Conservation (phyloP, 2,113 vertebrate species). For the Pedetes capensis region DNA sequence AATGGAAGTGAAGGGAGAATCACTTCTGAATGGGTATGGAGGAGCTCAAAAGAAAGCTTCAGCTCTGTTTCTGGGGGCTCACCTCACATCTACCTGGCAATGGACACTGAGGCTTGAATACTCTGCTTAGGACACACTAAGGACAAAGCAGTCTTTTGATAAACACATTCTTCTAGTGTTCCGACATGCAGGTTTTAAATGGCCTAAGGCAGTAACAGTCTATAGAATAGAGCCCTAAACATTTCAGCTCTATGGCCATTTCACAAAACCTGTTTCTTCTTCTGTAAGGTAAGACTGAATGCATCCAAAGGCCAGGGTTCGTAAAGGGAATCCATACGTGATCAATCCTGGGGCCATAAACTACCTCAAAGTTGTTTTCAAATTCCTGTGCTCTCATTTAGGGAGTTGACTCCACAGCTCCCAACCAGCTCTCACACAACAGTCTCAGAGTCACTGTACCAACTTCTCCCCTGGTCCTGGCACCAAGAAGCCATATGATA, state of each 20-base stretch:
- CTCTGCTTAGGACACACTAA: not conserved
- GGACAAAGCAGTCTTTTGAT: not conserved
- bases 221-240: not conserved
- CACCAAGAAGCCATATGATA: not conserved
- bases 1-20: not conserved
- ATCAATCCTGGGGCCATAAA: not conserved
- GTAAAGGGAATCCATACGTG: not conserved
- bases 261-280: not conserved
- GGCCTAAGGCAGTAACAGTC: not conserved
- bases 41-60: not conserved
- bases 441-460: not conserved
- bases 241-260: not conserved
- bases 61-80: not conserved
- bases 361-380: not conserved
- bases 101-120: not conserved
- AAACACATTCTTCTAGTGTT: not conserved
- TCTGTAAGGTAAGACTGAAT: not conserved
- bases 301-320: not conserved
- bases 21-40: not conserved
- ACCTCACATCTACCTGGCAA: not conserved
- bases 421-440: not conserved
- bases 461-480: not conserved
- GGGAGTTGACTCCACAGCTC: not conserved
- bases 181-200: not conserved
- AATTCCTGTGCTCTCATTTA: not conserved